Conservation (phyloP, 2,113 vertebrate species). For the Platycercus adscitus region DNA sequence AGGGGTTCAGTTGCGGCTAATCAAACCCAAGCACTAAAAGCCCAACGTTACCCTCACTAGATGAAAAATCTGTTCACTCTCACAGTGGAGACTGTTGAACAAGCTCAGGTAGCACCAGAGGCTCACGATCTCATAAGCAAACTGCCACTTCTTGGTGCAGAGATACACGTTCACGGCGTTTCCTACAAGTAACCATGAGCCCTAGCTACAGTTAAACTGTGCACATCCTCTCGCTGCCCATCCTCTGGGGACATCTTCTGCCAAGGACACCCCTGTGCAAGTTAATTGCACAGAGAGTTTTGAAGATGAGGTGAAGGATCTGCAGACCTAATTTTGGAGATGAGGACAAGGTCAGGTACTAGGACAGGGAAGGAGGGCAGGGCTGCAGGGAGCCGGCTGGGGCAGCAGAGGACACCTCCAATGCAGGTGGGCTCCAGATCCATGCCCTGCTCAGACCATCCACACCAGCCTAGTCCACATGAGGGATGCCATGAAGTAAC, state of each 20-base stretch:
- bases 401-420: neutral
- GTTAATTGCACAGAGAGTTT: neutral
- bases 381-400: neutral
- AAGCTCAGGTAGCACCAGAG: neutral
- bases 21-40: conserved; percentile 13
- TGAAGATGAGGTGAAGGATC: neutral
- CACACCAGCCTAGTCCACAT: neutral
- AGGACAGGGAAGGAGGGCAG: neutral
- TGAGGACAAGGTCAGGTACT: neutral
- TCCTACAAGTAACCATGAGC: neutral
- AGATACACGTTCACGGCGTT: neutral
- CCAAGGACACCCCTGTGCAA: neutral
- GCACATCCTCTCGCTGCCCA: neutral
- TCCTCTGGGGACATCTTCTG: neutral
- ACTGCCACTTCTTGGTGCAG: neutral
- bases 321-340: neutral
- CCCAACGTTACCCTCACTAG: neutral
- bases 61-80: neutral
- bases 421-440: neutral
- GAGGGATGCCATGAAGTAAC: neutral
- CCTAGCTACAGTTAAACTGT: neutral
- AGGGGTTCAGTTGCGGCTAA: neutral
- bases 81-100: neutral
- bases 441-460: neutral
- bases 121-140: neutral